phyloP scores from a whole-genome alignment of 2,888 invertebrate species.

The Thecocarcelia acutangulata region DNA sequence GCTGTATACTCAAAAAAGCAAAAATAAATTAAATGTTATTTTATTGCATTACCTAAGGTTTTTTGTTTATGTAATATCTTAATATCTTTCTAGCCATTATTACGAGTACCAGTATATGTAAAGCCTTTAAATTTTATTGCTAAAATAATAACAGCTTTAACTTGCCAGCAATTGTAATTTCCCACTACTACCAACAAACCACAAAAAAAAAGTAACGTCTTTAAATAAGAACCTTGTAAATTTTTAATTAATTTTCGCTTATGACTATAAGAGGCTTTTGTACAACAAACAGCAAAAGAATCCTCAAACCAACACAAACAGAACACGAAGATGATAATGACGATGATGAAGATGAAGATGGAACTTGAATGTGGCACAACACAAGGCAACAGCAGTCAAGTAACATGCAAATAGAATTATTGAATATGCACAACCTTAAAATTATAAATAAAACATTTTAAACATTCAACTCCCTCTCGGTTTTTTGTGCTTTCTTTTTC shows the following conservation, averaged over 20 bases:
- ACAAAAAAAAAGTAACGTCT: neutral
- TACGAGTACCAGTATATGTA: too few species aligned
- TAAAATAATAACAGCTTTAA: slow-evolving; percentile 1
- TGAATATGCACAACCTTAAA: slow-evolving; percentile 27
- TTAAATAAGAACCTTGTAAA: slow-evolving; percentile 76
- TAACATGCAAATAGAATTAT: slow-evolving; percentile 8
- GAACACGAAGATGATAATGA: neutral
- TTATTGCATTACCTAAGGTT: too few species aligned
- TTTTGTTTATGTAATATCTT: too few species aligned
- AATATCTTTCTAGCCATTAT: too few species aligned
- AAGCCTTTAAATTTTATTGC: neutral
- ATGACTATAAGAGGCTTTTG: slow-evolving; percentile 76
- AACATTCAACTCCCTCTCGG: neutral
- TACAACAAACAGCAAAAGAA: slow-evolving; percentile 33
- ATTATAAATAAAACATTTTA: slow-evolving; percentile 59
- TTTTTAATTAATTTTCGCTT: slow-evolving; percentile 78
- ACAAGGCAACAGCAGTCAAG: slow-evolving; percentile 15
- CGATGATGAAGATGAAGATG: slow-evolving; percentile 6
- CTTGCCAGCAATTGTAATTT: slow-evolving; percentile 12
- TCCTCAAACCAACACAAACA: slow-evolving; percentile 7
- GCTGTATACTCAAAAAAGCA: too few species aligned
- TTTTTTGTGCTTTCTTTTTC: neutral
- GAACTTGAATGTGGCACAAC: slow-evolving; percentile 5
- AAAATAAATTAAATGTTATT: too few species aligned
- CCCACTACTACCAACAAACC: too few species aligned